Evolutionary conservation across 2,888 invertebrate genomes (phyloP).

Genomic region (Lymantria dispar): DNA sequence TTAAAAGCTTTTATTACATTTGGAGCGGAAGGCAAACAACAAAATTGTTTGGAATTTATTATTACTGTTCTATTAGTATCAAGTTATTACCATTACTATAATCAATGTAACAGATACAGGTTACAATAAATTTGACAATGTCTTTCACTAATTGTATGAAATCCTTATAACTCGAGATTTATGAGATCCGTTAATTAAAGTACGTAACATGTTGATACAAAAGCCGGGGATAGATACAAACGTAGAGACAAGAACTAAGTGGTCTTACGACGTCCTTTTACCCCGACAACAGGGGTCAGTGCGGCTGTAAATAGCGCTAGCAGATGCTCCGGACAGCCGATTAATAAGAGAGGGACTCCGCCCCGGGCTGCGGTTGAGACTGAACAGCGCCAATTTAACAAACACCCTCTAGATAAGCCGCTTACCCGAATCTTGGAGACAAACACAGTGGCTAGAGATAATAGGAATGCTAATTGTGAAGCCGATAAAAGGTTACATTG

Average conservation of each 20-base stretch:
- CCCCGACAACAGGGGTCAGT: constrained; percentile 66
- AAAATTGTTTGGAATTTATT: too few species aligned
- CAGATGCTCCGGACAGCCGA: constrained; percentile 80
- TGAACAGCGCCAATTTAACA: constrained; percentile 63
- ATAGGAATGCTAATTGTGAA: constrained; percentile 48
- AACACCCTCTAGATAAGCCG: constrained; percentile 62
- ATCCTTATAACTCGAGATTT: constrained; percentile 15
- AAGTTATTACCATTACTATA: too few species aligned
- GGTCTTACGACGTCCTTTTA: constrained; percentile 49
- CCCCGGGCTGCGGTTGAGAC: constrained; percentile 56
- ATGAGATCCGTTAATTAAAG: constrained; percentile 29
- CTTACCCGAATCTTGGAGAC: constrained; percentile 58
- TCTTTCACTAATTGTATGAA: not conserved
- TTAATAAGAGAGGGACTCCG: constrained; percentile 73
- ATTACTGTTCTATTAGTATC: too few species aligned
- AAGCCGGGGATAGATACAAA: constrained; percentile 42
- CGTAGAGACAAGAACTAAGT: constrained; percentile 50
- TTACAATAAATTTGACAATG: too few species aligned
- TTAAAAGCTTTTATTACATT: too few species aligned
- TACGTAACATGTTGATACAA: constrained; percentile 28
- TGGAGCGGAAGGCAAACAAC: too few species aligned
- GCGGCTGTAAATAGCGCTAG: constrained; percentile 58
- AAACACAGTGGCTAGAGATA: constrained; percentile 43
- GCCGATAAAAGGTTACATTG: constrained; percentile 19
- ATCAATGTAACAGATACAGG: too few species aligned